Evolutionary conservation across 2,888 invertebrate genomes (phyloP), one percentile per base, ranked within the genome.

Genomic region (Trilocha varians): DNA sequence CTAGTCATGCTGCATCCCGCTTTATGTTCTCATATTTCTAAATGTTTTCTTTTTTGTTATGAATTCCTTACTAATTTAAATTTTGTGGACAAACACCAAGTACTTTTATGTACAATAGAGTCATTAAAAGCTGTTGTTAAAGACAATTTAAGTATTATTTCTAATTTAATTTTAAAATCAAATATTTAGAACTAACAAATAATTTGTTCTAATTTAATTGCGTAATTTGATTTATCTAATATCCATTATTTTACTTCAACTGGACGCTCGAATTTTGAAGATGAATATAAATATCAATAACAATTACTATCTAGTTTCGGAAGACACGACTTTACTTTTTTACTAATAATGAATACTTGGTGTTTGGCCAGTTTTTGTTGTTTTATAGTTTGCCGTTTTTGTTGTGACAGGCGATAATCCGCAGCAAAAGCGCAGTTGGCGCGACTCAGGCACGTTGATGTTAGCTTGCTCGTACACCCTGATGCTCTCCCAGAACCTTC

Each of bases 391-490:
- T 59, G 61, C 60, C 68, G 53, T 61, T 69, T 70, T 67, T 70
- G 54, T 73, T 74, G 59, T 73, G 62, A 68, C 85, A 85, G 85
- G 74, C 77, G 68, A 72, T 78, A 78, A 63, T 66, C 55, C 78
- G 76, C 73, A 77, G 73, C 68, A 73, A 62, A 84, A 85, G 76
- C 74, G 69, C 66, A 65, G 82, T 78, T 90, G 89, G 89, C 88
- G 88, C 83, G 86, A 87, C 77, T 82, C 88, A 59, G 80, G 90
- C 85, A 89, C 89, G 70, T 77, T 92, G 84, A 88, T 91, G 84
- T 87, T 93, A 87, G 91, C 92, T 89, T 92, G 91, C 86, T 88
- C 91, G 65, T 91, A 91, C 86, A 90, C 91, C 68, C 70, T 91
- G 86, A 89, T 91, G 88, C 88, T 90, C 75, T 87, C 88, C 55